Base-by-base conservation (phyloP, 35 echinoderm and acorn worm genomes). In the Lytechinus variegatus region DNA sequence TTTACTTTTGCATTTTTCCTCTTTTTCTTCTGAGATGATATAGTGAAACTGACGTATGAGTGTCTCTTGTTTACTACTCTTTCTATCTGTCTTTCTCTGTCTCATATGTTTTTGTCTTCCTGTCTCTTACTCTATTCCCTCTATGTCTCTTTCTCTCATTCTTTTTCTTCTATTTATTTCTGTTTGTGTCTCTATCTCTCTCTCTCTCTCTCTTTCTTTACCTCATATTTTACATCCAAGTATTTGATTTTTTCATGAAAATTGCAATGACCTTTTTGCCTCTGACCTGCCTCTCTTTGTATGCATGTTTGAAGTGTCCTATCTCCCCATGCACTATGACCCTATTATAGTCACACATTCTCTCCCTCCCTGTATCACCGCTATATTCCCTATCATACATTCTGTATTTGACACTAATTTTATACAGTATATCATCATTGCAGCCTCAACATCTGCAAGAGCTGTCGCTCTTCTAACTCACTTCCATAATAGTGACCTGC, bases 211-310 rank as follows among this genome's bases (percentile, higher is more conserved):
- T 9, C 66, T 79, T 19, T 79, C 19, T 72, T 14, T 71, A 5
- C 21, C 16, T 21, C 3, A 19, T 79, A 19, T 79, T 79, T 71
- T 71, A 71, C 0, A 16, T 10, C 4, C 4, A 24, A 79, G 21
- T 79, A 79, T 24, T n/a, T n/a, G 66, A 79, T 79, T 16, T 79
- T 79, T 19, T 79, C 66, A 79, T 24, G 66, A 79, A 79, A 79
- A n/a, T 14, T 79, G 66, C 66, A 79, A 44, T 44, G 33, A 44
- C 33, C 33, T 24, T 79, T 79, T 79, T 7, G 24, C 66, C 66
- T 79, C n/a, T 79, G 66, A 79, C 19, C 92, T 93, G 27, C 53
- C 92, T 54, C 92, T 56, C 52, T 93, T 10, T 94, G 94, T 94
- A 71, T 52, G 61, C 52, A 19, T 94, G 21, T n/a, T 24, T 24